phyloP scores from a whole-genome alignment of 1,140 invertebrate genomes.

The Sminthurides bifidus region DNA sequence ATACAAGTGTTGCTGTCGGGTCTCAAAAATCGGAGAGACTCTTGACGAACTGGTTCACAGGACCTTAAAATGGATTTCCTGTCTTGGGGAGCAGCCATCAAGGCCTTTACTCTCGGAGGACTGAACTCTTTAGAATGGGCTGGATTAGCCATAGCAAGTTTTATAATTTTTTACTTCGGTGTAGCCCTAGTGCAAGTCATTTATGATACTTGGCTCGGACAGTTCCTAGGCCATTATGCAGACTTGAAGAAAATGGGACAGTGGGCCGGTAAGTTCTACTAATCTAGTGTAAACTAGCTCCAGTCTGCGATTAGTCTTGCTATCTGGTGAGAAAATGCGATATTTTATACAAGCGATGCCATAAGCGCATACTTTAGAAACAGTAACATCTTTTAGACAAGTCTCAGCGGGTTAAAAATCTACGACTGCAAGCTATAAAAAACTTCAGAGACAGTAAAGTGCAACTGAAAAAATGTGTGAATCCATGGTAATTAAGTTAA shows the following conservation, averaged over 20 bases:
- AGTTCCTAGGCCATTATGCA: slow-evolving; percentile 34
- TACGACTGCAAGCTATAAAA: too few relatives aligned
- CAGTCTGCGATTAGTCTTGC: neutral
- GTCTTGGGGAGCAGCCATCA: slow-evolving; percentile 31
- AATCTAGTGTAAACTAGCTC: neutral
- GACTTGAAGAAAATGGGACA: slow-evolving; percentile 36
- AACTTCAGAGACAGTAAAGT: too few relatives aligned
- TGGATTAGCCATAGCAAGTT: slow-evolving; percentile 27
- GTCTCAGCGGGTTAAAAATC: too few relatives aligned
- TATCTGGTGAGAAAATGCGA: neutral
- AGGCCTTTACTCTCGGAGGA: slow-evolving; percentile 26
- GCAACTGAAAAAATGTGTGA: too few relatives aligned
- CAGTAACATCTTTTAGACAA: too few relatives aligned
- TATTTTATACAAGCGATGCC: too few relatives aligned
- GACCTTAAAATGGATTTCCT: too few relatives aligned
- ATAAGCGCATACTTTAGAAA: too few relatives aligned
- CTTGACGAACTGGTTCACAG: too few relatives aligned
- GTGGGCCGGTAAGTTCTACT: slow-evolving; percentile 36
- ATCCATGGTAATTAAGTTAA: too few relatives aligned
- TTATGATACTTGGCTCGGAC: slow-evolving; percentile 35
- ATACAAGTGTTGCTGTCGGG: too few relatives aligned
- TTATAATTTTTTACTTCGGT: slow-evolving; percentile 31
- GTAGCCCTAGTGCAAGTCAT: slow-evolving; percentile 31
- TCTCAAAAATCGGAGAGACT: too few relatives aligned
- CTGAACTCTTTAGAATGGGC: slow-evolving; percentile 32